Conservation (phyloP, 2,888 invertebrate genomes). For the Elegia similella region DNA sequence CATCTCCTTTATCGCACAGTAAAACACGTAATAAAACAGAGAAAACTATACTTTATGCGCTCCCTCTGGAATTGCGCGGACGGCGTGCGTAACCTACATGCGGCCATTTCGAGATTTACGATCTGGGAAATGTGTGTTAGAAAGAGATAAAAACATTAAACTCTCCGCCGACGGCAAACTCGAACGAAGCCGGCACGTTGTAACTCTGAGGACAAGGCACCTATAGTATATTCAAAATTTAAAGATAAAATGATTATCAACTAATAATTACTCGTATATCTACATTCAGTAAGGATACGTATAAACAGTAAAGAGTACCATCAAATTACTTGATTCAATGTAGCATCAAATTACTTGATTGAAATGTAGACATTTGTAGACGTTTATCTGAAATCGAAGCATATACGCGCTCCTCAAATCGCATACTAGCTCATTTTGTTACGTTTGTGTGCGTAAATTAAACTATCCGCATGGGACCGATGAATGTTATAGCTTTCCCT, state of each 20-base stretch:
- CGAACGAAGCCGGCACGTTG: conserved; percentile 63
- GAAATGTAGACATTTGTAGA: background rate
- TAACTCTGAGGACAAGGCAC: conserved; percentile 65
- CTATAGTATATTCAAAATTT: conserved; percentile 50
- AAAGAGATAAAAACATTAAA: conserved; percentile 77
- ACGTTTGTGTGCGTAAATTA: conserved; percentile 77
- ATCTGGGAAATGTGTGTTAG: conserved; percentile 82
- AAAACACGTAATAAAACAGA: conserved; percentile 80
- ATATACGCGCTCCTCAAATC: conserved; percentile 51
- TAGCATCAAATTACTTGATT: background rate
- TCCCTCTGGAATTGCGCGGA: conserved; percentile 72
- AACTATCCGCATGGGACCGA: conserved; percentile 80
- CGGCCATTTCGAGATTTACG: conserved; percentile 83
- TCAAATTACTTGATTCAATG: too few species aligned
- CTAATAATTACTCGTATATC: background rate
- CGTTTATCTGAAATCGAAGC: conserved; percentile 43
- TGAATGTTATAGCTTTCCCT: conserved; percentile 81
- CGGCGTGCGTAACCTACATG: conserved; percentile 82
- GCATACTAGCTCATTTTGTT: conserved; percentile 76
- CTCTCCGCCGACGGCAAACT: conserved; percentile 71
- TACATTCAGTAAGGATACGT: background rate
- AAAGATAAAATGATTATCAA: too few species aligned
- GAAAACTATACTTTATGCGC: conserved; percentile 80
- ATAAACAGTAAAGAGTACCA: background rate
- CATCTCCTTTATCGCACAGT: conserved; percentile 76